Evolutionary conservation across 2,888 invertebrate species (phyloP).

Genomic region (Phengaris alcon): DNA sequence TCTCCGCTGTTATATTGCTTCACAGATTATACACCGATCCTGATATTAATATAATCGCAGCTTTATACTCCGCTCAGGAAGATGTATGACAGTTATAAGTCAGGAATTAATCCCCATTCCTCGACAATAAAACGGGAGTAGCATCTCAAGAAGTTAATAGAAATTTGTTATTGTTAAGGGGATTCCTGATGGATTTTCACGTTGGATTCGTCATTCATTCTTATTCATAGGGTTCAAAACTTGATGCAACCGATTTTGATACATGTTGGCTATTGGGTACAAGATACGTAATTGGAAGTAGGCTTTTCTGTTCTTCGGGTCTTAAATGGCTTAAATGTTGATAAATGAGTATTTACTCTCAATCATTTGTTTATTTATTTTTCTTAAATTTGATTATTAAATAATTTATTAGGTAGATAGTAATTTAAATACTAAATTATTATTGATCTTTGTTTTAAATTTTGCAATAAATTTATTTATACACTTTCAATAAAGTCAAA

Average conservation of each 20-base stretch:
- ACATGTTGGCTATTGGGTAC: not conserved
- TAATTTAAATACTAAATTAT: too few relatives aligned
- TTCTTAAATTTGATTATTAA: too few relatives aligned
- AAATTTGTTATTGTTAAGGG: slow-evolving; percentile 66
- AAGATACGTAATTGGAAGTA: not conserved
- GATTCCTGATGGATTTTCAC: slow-evolving; percentile 54
- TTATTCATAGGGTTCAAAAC: slow-evolving; percentile 11
- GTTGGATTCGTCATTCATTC: slow-evolving; percentile 36
- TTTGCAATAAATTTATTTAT: too few relatives aligned
- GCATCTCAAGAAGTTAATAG: slow-evolving; percentile 75
- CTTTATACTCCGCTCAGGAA: slow-evolving; percentile 71
- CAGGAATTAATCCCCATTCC: slow-evolving; percentile 78
- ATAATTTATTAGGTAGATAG: too few relatives aligned
- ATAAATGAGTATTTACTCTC: too few relatives aligned
- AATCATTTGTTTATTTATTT: too few relatives aligned
- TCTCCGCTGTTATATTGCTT: slow-evolving; percentile 67
- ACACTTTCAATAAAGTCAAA: too few relatives aligned
- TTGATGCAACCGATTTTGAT: not conserved
- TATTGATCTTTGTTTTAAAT: too few relatives aligned
- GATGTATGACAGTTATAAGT: slow-evolving; percentile 79
- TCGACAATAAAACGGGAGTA: slow-evolving; percentile 75
- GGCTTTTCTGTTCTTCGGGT: too few relatives aligned
- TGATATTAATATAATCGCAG: slow-evolving; percentile 77
- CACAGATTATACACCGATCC: slow-evolving; percentile 63
- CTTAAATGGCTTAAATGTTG: too few relatives aligned